Percentiles rank a stretch among this genome's conserved stretches.
These are phyloP conservation scores for Emydura subglobosa DNA, from an alignment of 2,113 vertebrate species.

Conservation along the genomic window DNA sequence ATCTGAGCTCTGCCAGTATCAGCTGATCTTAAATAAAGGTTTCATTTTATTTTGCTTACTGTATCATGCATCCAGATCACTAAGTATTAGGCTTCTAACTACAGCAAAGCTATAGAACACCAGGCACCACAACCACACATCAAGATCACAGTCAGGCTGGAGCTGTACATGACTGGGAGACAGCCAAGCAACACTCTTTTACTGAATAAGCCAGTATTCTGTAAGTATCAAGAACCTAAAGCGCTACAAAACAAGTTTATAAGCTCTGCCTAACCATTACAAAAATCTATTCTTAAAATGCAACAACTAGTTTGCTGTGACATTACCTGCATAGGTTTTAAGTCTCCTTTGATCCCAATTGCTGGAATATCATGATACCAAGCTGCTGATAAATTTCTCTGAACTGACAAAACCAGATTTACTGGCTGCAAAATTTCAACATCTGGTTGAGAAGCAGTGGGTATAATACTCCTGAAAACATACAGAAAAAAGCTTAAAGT, in stretches of 20 bases:
- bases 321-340: slow-evolving; percentile 93
- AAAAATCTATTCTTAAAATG: not conserved
- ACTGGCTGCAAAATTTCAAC: slow-evolving; percentile 90
- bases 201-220: not conserved
- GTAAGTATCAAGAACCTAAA: not conserved
- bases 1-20: not conserved
- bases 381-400: slow-evolving; percentile 90
- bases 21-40: not conserved
- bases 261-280: not conserved
- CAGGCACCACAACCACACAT: not conserved
- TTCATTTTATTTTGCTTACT: not conserved
- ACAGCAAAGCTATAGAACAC: not conserved
- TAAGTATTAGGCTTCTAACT: not conserved
- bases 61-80: not conserved
- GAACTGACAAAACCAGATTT: slow-evolving; percentile 88
- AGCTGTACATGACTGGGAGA: not conserved
- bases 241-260: not conserved
- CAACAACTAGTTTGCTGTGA: not conserved
- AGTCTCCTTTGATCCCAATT: slow-evolving; percentile 88
- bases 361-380: slow-evolving; percentile 91
- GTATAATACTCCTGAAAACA: slow-evolving; percentile 80
- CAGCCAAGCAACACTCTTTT: not conserved
- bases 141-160: accelerated
- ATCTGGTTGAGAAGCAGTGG: slow-evolving; percentile 66
- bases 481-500: not conserved